Base-by-base conservation (phyloP, 2,888 invertebrate genomes). In the Agrochola circellaris region DNA sequence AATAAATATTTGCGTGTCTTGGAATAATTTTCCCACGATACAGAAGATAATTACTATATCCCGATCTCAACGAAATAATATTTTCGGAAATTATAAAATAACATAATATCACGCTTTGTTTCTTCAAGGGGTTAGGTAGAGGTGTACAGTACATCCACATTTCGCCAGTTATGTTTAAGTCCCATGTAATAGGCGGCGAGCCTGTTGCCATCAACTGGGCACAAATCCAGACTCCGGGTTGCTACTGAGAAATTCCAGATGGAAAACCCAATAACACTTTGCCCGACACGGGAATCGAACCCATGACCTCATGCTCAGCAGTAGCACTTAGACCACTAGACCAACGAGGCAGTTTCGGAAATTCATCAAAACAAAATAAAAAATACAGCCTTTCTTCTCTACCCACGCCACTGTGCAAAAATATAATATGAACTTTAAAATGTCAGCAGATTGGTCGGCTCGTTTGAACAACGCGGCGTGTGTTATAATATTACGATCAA, bases 351-450 rank as follows among this genome's bases (percentile, higher is more conserved):
- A 45, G 4, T 26, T 26, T 45, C 65, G 7, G 45, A 30, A 26
- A 30, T 48, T 48, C 2, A 51, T 67, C 15, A 30, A 23, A 54
- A 54, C 3, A 11, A 60, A 58, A 34, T 17, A 13, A 26, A 13
- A 26, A 45, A 30, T 8, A 45, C 3, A n/a, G 2, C 0, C 23
- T 75, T 30, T 23, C 71, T 26, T n/a, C 61, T 26, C 26, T 20
- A 23, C 69, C 42, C 66, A 66, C 66, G 23, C 60, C 26, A 30
- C 23, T 23, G 58, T 11, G 38, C 54, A 68, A 79, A 84, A 81
- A 82, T 84, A 42, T 38, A 34, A 38, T 72, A 48, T 79, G 75
- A 88, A 86, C 76, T 80, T 88, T 85, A 80, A 85, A 88, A 88
- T 81, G 82, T 76, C 83, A 79, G 51, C 51, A 71, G 67, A 56